These are phyloP conservation scores for Nemopilema nomurai DNA, from an alignment of 30 jellyfish, hydroid and myxozoan genomes.

Conservation along the genomic window DNA sequence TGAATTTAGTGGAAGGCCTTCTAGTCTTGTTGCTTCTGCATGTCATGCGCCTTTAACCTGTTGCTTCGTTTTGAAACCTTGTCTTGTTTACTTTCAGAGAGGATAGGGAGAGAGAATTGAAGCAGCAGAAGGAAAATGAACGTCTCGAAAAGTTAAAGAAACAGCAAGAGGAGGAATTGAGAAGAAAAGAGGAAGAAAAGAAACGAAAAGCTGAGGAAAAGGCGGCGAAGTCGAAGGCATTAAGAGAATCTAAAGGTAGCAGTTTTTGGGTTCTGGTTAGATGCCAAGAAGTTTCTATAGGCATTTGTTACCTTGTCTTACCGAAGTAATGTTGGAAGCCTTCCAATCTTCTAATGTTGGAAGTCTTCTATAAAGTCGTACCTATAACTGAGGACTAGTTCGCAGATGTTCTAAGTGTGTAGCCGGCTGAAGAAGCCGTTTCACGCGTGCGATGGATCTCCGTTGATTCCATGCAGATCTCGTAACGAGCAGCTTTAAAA, in stretches of 20 bases:
- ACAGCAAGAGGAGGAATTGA: constrained; percentile 87
- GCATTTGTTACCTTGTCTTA: too few relatives aligned
- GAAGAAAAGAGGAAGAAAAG: constrained; percentile 91
- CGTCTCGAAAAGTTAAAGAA: constrained; percentile 72
- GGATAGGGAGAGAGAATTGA: constrained; percentile 85
- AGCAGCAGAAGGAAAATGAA: constrained; percentile 84
- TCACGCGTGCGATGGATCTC: too few relatives aligned
- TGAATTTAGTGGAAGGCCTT: not conserved
- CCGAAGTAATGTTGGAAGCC: too few relatives aligned
- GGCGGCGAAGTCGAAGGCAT: constrained; percentile 86
- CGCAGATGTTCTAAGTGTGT: too few relatives aligned
- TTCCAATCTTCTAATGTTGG: too few relatives aligned
- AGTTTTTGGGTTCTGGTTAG: too few relatives aligned
- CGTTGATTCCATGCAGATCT: too few relatives aligned
- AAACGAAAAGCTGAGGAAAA: constrained; percentile 96
- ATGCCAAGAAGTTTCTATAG: not conserved
- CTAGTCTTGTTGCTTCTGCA: not conserved
- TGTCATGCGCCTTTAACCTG: not conserved
- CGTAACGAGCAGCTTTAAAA: too few relatives aligned
- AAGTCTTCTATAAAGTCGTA: too few relatives aligned
- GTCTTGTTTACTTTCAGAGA: constrained; percentile 56
- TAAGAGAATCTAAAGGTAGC: constrained; percentile 86
- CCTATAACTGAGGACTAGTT: too few relatives aligned
- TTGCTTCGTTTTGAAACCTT: not conserved
- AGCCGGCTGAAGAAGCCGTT: too few relatives aligned